These are phyloP conservation scores for Threskiornis aethiopicus DNA, from an alignment of 2,797 vertebrate genomes.

Conservation along the genomic window DNA sequence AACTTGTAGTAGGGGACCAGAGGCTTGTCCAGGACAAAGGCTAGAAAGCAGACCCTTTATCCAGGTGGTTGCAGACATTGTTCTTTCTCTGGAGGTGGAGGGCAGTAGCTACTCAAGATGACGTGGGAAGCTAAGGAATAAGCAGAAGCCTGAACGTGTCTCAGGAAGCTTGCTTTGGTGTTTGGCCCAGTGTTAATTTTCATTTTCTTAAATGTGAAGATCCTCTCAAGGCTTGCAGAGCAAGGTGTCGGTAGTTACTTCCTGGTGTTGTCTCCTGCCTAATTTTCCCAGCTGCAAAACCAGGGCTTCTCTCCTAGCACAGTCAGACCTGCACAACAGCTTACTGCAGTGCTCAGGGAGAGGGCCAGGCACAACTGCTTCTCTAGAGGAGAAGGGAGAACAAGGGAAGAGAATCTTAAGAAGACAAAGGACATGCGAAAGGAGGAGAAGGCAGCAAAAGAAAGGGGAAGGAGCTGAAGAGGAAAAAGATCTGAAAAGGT, in stretches of 20 bases:
- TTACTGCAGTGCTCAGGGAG: neutral
- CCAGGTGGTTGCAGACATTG: neutral
- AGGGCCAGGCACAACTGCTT: neutral
- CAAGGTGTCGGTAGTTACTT: neutral
- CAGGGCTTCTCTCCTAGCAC: fast-evolving
- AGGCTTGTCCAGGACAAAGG: neutral
- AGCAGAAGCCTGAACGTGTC: neutral
- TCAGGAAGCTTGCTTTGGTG: neutral
- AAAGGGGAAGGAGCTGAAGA: neutral
- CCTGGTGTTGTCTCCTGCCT: neutral
- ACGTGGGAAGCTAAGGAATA: neutral
- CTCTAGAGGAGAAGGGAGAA: neutral
- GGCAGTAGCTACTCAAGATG: neutral
- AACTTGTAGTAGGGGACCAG: neutral
- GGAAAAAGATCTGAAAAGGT: neutral
- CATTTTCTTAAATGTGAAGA: neutral
- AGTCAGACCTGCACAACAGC: neutral
- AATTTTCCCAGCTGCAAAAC: neutral
- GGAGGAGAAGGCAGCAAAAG: neutral
- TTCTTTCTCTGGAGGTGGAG: neutral
- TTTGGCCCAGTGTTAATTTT: neutral
- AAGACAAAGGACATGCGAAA: neutral
- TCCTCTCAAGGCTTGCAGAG: neutral
- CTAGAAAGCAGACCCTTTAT: neutral
- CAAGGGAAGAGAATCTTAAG: neutral